Evolutionary conservation across 2,888 invertebrate genomes (phyloP).

Genomic region (Oxytorus armatus): DNA sequence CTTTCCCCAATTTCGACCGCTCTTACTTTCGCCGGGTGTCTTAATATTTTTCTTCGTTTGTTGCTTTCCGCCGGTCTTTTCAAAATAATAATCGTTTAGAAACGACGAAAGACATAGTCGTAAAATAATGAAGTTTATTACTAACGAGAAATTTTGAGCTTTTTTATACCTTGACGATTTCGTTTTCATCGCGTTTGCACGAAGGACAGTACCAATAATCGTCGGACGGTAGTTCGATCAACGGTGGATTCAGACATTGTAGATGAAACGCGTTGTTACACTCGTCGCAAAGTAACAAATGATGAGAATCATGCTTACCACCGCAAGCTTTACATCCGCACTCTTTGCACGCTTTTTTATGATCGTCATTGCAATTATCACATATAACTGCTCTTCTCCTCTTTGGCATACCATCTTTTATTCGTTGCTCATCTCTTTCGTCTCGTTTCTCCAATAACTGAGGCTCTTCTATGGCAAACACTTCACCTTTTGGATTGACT

Average conservation of each 20-base stretch:
- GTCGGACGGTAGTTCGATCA: constrained; percentile 88
- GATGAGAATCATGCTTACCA: constrained; percentile 89
- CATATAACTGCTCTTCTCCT: constrained; percentile 87
- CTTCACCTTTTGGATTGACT: constrained; percentile 87
- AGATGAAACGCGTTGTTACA: constrained; percentile 92
- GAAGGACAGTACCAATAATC: constrained; percentile 92
- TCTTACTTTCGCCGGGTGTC: constrained; percentile 81
- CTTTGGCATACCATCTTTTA: constrained; percentile 81
- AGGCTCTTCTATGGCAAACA: constrained; percentile 88
- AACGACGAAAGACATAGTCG: neutral
- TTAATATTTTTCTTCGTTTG: constrained; percentile 86
- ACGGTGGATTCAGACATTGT: constrained; percentile 89
- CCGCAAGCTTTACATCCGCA: constrained; percentile 92
- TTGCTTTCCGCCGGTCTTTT: constrained; percentile 88
- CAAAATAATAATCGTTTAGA: neutral
- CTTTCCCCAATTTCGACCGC: constrained; percentile 89
- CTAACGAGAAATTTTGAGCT: neutral
- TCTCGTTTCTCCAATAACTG: constrained; percentile 85
- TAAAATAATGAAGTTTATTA: neutral
- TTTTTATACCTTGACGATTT: constrained; percentile 86
- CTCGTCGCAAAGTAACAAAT: constrained; percentile 92
- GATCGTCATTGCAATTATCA: constrained; percentile 88
- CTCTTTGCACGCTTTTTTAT: constrained; percentile 87
- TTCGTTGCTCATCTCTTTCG: constrained; percentile 84
- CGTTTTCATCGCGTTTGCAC: constrained; percentile 90